Percentiles rank a stretch among this genome's conserved stretches.
These are phyloP conservation scores for Drosophila nannoptera DNA, from an alignment of 1,140 invertebrate genomes.

Conservation along the genomic window DNA sequence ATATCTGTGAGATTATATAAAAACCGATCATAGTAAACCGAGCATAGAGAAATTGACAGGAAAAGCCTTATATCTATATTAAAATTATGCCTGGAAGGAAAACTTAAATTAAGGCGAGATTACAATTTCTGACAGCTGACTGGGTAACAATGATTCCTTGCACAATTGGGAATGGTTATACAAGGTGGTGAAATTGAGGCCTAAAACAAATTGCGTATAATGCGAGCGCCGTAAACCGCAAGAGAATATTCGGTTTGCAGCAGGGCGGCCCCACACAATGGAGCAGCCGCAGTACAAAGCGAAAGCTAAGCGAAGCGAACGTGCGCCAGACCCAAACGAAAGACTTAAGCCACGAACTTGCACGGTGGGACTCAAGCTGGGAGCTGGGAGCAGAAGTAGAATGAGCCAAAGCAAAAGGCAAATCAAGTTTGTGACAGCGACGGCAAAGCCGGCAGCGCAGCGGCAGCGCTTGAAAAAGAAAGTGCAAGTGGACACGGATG, in stretches of 20 bases:
- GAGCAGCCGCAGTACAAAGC: conserved; percentile 50
- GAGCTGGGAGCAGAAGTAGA: conserved; percentile 59
- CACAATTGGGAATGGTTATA: conserved; percentile 41
- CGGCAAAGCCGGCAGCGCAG: conserved; percentile 15
- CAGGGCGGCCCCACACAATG: conserved; percentile 27
- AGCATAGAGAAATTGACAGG: no score
- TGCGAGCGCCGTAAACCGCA: conserved; percentile 4
- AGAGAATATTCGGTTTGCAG: conserved; percentile 25
- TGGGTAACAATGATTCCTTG: conserved; percentile 24
- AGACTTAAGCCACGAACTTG: conserved; percentile 70
- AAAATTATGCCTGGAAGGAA: no score
- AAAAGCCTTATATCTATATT: no score
- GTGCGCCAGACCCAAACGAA: conserved; percentile 63
- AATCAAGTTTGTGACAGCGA: conserved; percentile 46
- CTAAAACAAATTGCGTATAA: conserved; percentile 24
- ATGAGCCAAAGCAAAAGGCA: conserved; percentile 56
- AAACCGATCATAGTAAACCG: no score
- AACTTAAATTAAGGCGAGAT: not conserved
- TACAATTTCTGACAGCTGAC: not conserved
- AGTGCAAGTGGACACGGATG: conserved; percentile 79
- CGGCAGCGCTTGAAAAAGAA: conserved; percentile 72
- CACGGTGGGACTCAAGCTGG: conserved; percentile 29
- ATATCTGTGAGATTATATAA: no score
- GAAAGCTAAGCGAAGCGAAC: conserved; percentile 64
- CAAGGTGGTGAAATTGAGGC: conserved; percentile 43